Percentiles rank a stretch among this genome's conserved stretches.
These are phyloP conservation scores for Sarcophaga carnaria DNA, from an alignment of 2,888 invertebrate species.

Conservation along the genomic window DNA sequence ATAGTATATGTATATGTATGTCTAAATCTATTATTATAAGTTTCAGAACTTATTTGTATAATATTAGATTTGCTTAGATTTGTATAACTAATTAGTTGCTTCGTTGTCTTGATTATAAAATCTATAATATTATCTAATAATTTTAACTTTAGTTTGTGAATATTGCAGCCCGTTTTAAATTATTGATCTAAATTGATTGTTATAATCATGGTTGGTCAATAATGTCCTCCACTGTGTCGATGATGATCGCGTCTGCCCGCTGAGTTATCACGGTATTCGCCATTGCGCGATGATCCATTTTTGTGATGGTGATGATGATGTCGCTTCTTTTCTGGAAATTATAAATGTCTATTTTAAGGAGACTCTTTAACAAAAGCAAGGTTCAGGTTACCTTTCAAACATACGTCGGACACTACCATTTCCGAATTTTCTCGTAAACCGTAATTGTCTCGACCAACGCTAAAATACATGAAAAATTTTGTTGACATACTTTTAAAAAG, in stretches of 20 bases:
- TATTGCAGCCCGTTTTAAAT: conserved; percentile 70
- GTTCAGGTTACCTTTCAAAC: conserved; percentile 78
- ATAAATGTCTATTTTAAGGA: not conserved
- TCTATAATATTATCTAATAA: conserved; percentile 58
- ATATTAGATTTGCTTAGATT: conserved; percentile 49
- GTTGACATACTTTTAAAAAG: not conserved
- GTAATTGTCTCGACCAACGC: conserved; percentile 80
- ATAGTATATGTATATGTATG: conserved; percentile 31
- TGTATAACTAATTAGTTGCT: conserved; percentile 69
- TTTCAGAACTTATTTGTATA: conserved; percentile 18
- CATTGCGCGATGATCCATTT: conserved; percentile 79
- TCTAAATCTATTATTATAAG: conserved; percentile 50
- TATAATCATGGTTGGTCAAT: conserved; percentile 82
- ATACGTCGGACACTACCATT: conserved; percentile 87
- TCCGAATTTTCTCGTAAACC: conserved; percentile 89
- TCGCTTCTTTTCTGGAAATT: conserved; percentile 79
- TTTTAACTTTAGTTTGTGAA: conserved; percentile 68
- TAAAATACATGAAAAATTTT: conserved; percentile 59
- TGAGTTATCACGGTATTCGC: conserved; percentile 81
- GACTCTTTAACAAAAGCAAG: not conserved
- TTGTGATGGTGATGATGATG: conserved; percentile 82
- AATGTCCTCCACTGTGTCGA: conserved; percentile 80
- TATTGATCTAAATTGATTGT: conserved; percentile 82
- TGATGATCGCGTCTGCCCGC: conserved; percentile 81
- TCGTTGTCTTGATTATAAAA: conserved; percentile 64